A percentile compares a stretch with the other conserved stretches of the same genome.
These are phyloP conservation scores for Patiria miniata DNA, from an alignment of 35 echinoderm and acorn worm genomes.

Conservation along the genomic window DNA sequence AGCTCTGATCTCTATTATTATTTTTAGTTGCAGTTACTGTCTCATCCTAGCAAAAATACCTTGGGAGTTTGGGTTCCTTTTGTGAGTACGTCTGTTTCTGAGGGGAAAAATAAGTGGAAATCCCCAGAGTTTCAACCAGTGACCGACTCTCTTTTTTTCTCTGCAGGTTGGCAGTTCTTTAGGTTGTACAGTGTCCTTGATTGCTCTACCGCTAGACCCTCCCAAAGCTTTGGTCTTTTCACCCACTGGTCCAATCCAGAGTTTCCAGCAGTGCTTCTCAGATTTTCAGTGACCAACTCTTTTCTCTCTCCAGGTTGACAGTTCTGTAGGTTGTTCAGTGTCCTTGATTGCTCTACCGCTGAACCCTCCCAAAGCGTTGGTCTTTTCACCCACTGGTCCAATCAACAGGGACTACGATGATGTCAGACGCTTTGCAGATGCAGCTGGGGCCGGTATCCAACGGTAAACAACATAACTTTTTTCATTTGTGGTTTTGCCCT, in stretches of 20 bases:
- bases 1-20: background rate
- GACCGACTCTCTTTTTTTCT: too few relatives aligned
- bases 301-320: background rate
- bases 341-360: background rate
- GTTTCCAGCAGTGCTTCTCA: too few relatives aligned
- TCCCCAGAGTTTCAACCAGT: too few relatives aligned
- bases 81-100: too few relatives aligned
- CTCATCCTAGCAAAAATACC: too few relatives aligned
- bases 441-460: constrained; percentile 81
- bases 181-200: background rate
- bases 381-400: constrained; percentile 92
- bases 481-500: background rate
- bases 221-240: constrained; percentile 67
- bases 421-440: constrained; percentile 82
- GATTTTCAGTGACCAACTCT: too few relatives aligned
- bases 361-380: constrained; percentile 28
- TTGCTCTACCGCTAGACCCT: background rate
- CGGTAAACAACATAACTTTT: constrained; percentile 49
- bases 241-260: constrained; percentile 84
- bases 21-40: too few relatives aligned
- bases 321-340: background rate
- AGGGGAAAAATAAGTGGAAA: too few relatives aligned
- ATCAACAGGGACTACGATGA: constrained; percentile 93
- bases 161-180: background rate
- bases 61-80: too few relatives aligned